Evolutionary conservation across 2,113 vertebrate genomes (phyloP), one percentile per base, ranked within the genome.

Genomic region (Tiliqua scincoides): DNA sequence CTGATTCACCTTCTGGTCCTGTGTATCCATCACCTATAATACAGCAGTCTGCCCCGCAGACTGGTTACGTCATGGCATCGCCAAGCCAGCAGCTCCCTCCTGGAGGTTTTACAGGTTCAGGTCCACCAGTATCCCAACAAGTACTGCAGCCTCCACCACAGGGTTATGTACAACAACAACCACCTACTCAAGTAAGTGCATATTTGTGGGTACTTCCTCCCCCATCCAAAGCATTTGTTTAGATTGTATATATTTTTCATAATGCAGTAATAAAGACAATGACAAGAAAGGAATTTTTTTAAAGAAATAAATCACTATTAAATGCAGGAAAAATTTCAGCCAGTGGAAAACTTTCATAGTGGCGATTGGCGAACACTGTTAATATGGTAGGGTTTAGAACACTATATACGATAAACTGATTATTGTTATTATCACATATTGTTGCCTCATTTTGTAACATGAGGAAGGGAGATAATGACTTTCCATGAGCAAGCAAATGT

Each of bases 101-200:
- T 0, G 96, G 95, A 35, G 75, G 95, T 4, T 97, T 97, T 59
- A 94, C 96, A 0, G 94, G 96, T 77, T 97, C 97, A 0, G 96
- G 96, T 3, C 95, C 96, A 2, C 93, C 96, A 3, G 92, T 97
- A 74, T 94, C 97, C 59, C 97, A 97, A 78, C 96, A 95, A 93
- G 95, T 97, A 82, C 95, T 97, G 79, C 97, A 97, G 89, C 75
- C 96, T 0, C 95, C 96, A 0, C 96, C 97, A 25, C 96, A 97
- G 83, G 95, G 96, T 67, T 97, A 96, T 0, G 91, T 97, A 86
- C 96, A 97, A 2, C 97, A 96, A 91, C 97, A 97, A 61, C 95
- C 97, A 57, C 95, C 97, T 88, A 92, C 98, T 89, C 98, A 98
- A 97, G 98, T 98, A 90, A 43, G 93, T 35, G 14, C 23, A 20